Evolutionary conservation across 2,888 invertebrate genomes (phyloP), one percentile per base, ranked within the genome.

Genomic region (Chymomyza caudatula): DNA sequence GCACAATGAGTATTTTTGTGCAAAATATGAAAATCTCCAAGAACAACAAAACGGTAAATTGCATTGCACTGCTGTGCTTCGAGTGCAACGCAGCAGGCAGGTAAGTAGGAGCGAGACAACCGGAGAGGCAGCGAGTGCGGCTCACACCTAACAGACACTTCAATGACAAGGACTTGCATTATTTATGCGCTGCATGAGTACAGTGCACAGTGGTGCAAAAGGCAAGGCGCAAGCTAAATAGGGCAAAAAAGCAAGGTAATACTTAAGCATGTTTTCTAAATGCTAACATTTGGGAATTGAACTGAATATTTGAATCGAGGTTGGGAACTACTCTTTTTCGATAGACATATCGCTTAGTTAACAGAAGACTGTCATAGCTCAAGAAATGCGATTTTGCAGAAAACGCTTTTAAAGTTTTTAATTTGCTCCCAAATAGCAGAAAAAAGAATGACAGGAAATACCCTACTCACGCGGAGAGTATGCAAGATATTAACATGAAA

Each of bases 81-180:
- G 71, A 84, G 81, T 77, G 77, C 65, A 65, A 60, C 67, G 44
- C 75, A 71, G 69, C 75, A 42, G 77, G 78, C 17, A 59, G 54
- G 19, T 13, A 52, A 6, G 29, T 15, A 25, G 54, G n/a, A 52
- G 52, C 23, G 13, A 17, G 17, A 37, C 47, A 13, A 29, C n/a
- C n/a, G 25, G 11, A 44, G 43, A 19, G n/a, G 25, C 25, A 25
- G 25, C 23, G 25, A 53, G 53, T 25, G 54, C 29, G 15, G n/a
- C 20, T 15, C 29, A 25, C 25, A 47, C n/a, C 47, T 42, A 42
- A 43, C 55, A 8, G 57, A 55, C 72, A 79, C 80, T 83, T 75
- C 76, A 83, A 58, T 60, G 56, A 68, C 69, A 70, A 70, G 76
- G 74, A 78, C 78, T 66, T 64, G 58, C 60, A 69, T 65, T 69